phyloP scores from a whole-genome alignment of 1,140 invertebrate species.

The Leptopilina boulardi region DNA sequence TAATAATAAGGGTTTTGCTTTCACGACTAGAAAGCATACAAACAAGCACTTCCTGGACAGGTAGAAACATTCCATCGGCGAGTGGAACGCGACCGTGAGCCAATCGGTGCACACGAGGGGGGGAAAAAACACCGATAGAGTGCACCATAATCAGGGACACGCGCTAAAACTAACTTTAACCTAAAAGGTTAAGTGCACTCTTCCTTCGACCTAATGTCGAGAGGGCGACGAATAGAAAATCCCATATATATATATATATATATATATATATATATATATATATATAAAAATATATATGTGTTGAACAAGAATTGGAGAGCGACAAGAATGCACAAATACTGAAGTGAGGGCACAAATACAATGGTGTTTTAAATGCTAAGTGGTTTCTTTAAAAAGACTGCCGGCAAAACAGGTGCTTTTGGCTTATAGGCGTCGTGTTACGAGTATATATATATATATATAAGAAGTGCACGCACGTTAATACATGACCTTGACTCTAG shows the following conservation, averaged over 20 bases:
- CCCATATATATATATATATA: no score
- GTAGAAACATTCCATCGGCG: conserved; percentile 6
- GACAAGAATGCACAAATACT: neutral
- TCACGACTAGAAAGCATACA: conserved; percentile 21
- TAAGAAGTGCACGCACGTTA: conserved; percentile 51
- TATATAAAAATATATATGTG: no score
- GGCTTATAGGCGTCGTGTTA: conserved; percentile 44
- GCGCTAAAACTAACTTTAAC: conserved; percentile 13
- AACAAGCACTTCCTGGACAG: conserved; percentile 31
- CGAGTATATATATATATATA: conserved; percentile 41
- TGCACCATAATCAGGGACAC: conserved; percentile 20
- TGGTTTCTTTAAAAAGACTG: conserved; percentile 34
- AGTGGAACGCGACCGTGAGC: conserved; percentile 23
- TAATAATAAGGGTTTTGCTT: conserved; percentile 29
- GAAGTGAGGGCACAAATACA: no score
- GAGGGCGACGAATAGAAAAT: neutral
- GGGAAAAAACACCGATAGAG: neutral
- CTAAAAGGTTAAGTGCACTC: conserved; percentile 19
- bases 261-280: no score
- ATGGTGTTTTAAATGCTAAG: neutral
- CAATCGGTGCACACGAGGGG: neutral
- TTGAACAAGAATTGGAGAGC: neutral
- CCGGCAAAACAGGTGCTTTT: conserved; percentile 48
- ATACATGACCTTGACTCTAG: conserved; percentile 52
- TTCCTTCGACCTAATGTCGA: conserved; percentile 5